Evolutionary conservation across 2,797 vertebrate genomes (phyloP), one percentile per base, ranked within the genome.

Genomic region (Enoplosus armatus): DNA sequence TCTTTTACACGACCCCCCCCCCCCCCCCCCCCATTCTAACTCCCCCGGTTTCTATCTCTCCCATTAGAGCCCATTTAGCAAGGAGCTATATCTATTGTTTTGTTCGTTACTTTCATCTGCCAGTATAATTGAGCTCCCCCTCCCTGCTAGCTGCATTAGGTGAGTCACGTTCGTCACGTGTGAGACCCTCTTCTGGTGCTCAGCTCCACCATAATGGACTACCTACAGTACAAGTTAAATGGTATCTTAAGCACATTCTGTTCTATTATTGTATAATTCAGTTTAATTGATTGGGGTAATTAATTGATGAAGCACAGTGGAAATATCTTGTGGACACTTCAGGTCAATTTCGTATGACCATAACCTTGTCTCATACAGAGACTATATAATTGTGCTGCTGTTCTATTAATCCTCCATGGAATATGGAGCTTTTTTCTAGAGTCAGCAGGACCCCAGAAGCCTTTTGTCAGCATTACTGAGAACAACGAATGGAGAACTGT

Each of bases 11-110:
- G 24, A 67, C 26, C 53, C 29, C 31, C 58, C 37, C 43, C 5
- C 31, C 58, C 37, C 43, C 5, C 37, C 6, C 15, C 6, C 27
- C 3, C 11, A 14, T 39, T 83, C 16, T 55, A 7, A 50, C 72
- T 72, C 69, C 68, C 39, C 43, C 15, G 15, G 74, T 74, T 83
- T 83, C 78, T 77, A 11, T 84, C 85, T 72, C 84, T 77, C 77
- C 86, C 83, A 92, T 93, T 92, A 93, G 85, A 85, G 85, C 76
- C 84, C 77, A 93, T 92, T 92, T 92, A 93, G 82, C 16, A 11
- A 75, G 79, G 80, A 65, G 26, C 75, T 68, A 80, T 91, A 90
- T 86, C 89, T 90, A 82, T 92, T 92, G 89, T 92, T 90, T 91
- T 75, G 79, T 82, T 84, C 61, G 51, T 91, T 91, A 86, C 89